These are phyloP conservation scores for Drosophila nr. perissopoda DNA, from an alignment of 2,888 invertebrate species.

Conservation along the genomic window DNA sequence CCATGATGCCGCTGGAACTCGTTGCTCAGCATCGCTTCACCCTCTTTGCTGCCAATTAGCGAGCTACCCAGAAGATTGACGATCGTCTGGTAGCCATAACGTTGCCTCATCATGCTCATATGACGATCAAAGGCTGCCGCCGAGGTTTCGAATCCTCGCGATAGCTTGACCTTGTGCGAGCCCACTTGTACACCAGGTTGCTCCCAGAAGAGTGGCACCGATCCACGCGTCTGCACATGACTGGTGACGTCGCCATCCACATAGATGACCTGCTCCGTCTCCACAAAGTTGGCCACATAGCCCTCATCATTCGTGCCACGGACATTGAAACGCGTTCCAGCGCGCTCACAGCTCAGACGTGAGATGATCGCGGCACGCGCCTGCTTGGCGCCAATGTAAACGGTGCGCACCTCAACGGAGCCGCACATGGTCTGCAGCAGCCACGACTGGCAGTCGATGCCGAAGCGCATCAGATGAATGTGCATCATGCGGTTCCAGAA, in stretches of 20 bases:
- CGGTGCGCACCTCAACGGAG: conserved; percentile 97
- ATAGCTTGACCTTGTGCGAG: conserved; percentile 98
- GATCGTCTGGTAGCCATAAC: conserved; percentile 96
- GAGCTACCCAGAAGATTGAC: conserved; percentile 96
- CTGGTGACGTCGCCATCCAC: conserved; percentile 96
- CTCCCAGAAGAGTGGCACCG: conserved; percentile 99
- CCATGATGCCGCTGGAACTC: conserved; percentile 95
- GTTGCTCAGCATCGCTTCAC: conserved; percentile 97
- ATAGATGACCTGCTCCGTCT: conserved; percentile 98
- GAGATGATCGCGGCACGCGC: conserved; percentile 98
- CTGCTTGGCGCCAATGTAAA: conserved; percentile 98
- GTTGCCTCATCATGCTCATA: conserved; percentile 92
- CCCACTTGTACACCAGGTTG: conserved; percentile 99
- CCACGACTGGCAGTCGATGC: conserved; percentile 96
- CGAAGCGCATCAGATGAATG: conserved; percentile 95
- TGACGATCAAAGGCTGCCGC: conserved; percentile 97
- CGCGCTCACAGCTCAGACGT: conserved; percentile 97
- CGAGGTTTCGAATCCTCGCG: conserved; percentile 97
- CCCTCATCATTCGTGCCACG: conserved; percentile 99
- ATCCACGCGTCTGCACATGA: conserved; percentile 96
- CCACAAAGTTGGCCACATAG: conserved; percentile 99
- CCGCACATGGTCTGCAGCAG: conserved; percentile 98
- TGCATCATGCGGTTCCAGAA: conserved; percentile 99
- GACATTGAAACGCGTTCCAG: conserved; percentile 99
- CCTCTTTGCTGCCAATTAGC: conserved; percentile 97